Evolutionary conservation across 2,888 invertebrate species (phyloP), one percentile per base, ranked within the genome.

Genomic region (Tuberolachnus salignus): DNA sequence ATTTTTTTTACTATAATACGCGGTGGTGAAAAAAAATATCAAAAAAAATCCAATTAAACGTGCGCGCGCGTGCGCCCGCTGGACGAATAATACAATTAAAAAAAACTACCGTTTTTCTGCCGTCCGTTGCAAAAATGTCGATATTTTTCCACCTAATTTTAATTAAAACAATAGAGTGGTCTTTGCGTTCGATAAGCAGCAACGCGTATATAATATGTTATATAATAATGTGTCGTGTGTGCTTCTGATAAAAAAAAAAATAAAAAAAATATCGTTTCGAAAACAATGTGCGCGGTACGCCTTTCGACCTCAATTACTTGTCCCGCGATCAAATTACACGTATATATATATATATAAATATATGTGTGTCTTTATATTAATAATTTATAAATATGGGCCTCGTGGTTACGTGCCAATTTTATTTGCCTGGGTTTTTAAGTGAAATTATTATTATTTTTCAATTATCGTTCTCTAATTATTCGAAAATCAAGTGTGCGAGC

Each of bases 121-220:
- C 59, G 69, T 59, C 59, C 59, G 49, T 9, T 61, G 78, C 78
- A 42, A 59, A 42, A 59, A 78, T 78, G 69, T 64, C 51, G 57
- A 78, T 42, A 6, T 78, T 57, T 75, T 75, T 78, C 69, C 69
- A 49, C 69, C 67, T 49, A 78, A 61, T 78, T 78, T 34, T 23
- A 9, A 53, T 59, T 26, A 34, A 26, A 78, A 78, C 78, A 78
- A 69, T 78, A 59, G 67, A 13, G 34, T 55, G 26, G 9, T 14
- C 21, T 66, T 67, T 3, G 34, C 3, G 34, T 34, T 34, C 6
- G 34, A 34, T 34, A 26, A 26, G 59, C 26, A 11, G 59, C 59
- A 26, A 19, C 46, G 59, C 55, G 55, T 57, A 10, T 59, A 46
- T 26, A 51, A 23, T 26, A 26, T 59, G 13, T n/a, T n/a, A n/a